Percentiles rank a stretch among this genome's conserved stretches.
phyloP scores from a whole-genome alignment of 2,888 invertebrate genomes.

The Coremacera marginata region DNA sequence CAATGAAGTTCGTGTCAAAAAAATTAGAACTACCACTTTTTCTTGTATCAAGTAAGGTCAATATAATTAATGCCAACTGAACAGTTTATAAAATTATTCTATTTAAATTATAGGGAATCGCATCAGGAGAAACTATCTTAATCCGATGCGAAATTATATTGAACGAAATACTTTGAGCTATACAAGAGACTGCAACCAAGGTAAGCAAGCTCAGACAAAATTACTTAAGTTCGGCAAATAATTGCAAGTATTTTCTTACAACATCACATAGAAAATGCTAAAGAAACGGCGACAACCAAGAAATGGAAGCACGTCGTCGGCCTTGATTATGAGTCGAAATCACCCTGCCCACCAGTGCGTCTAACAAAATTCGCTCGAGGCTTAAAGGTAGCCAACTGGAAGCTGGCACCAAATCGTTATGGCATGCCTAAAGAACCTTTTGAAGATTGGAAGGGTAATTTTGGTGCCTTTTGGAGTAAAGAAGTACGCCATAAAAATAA shows the following conservation, averaged over 20 bases:
- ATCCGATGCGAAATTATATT: slow-evolving; percentile 38
- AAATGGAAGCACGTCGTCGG: slow-evolving; percentile 18
- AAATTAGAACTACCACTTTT: slow-evolving; percentile 60
- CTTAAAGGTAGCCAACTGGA: slow-evolving; percentile 44
- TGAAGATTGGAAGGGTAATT: slow-evolving; percentile 45
- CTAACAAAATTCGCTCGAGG: background rate
- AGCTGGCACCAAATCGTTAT: slow-evolving; percentile 61
- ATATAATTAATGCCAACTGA: no score
- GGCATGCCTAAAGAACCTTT: slow-evolving; percentile 49
- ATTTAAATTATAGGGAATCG: slow-evolving; percentile 44
- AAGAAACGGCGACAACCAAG: slow-evolving; percentile 12
- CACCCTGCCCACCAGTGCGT: background rate
- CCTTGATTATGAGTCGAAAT: background rate
- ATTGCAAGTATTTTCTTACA: background rate
- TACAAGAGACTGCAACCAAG: slow-evolving; percentile 24
- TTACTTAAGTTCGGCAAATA: no score
- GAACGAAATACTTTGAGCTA: slow-evolving; percentile 26
- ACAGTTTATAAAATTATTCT: no score
- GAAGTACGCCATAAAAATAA: slow-evolving; percentile 28
- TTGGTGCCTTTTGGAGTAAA: slow-evolving; percentile 56
- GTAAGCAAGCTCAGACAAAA: slow-evolving; percentile 10
- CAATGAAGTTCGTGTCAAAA: slow-evolving; percentile 53
- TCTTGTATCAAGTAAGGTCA: slow-evolving; percentile 56
- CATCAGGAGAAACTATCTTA: slow-evolving; percentile 35
- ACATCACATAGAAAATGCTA: background rate